Evolutionary conservation across 2,888 invertebrate species (phyloP), one percentile per base, ranked within the genome.

Genomic region (Noctua comes): DNA sequence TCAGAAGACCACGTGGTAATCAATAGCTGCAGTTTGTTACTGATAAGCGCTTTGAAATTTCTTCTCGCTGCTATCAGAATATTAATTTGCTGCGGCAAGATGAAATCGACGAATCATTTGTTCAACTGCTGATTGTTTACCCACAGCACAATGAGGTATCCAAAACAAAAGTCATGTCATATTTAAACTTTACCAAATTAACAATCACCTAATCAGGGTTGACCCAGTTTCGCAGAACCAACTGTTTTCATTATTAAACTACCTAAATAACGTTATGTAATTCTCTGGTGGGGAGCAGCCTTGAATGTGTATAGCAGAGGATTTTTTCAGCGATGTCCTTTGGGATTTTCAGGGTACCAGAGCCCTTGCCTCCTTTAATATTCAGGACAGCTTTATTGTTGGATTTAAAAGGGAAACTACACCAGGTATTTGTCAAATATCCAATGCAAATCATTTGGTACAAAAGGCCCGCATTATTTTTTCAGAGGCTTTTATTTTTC

Each of bases 201-300:
- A 77, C 78, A 84, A 79, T 85, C 71, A 69, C 13, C 77, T 70
- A 86, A 84, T 81, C 81, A 85, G 64, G 64, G 76, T 48, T 80
- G 87, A 87, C 79, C 87, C 70, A 80, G 80, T 86, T 85, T 75
- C 70, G 62, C 70, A 66, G 27, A 83, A 83, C 72, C 36, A 57
- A 84, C 78, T 84, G 82, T 84, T 86, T 86, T 81, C 77, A 84
- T 86, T 84, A 89, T 88, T 81, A 75, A 88, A 73, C 76, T 69
- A 79, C 54, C 27, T 76, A 79, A 84, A 84, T 82, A 79, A 84
- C 11, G 83, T 89, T 89, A 89, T 72, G 86, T 88, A 88, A 89
- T 80, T 84, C 84, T 73, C 85, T 77, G 31, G 54, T 77, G 85
- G 57, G 13, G 78, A 71, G 66, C 71, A 79, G 70, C 78, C 80